Percentiles rank a stretch among this genome's conserved stretches.
These are phyloP conservation scores for Halcyon smyrnensis DNA, from an alignment of 2,797 vertebrate species.

Conservation along the genomic window DNA sequence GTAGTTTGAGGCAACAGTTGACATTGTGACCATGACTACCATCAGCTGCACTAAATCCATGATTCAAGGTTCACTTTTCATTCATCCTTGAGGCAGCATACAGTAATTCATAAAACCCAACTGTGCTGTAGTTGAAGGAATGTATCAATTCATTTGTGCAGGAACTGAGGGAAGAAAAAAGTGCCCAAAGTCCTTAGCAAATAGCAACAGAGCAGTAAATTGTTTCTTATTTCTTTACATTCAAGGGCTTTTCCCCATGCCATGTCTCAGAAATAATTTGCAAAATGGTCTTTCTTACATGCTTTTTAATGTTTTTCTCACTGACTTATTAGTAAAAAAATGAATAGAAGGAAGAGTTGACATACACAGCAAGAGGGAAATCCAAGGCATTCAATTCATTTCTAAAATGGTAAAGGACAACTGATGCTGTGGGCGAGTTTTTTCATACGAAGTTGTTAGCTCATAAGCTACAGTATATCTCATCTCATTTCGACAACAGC, in stretches of 20 bases:
- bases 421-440: constrained; percentile 86
- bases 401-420: constrained; percentile 79
- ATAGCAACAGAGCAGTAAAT: background rate
- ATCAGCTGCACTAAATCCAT: constrained; percentile 30
- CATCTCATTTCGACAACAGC: constrained; percentile 92
- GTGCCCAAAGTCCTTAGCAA: background rate
- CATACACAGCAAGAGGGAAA: constrained; percentile 11
- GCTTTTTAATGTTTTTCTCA: background rate
- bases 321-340: constrained; percentile 4
- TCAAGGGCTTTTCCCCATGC: background rate
- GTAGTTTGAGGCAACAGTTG: constrained; percentile 75
- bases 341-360: constrained; percentile 38
- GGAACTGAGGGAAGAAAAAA: background rate
- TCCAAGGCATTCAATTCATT: constrained; percentile 75
- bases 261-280: background rate
- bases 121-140: constrained; percentile 53
- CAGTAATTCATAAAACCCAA: constrained; percentile 56
- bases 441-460: constrained; percentile 90
- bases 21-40: constrained; percentile 72
- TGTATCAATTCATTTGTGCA: constrained; percentile 59
- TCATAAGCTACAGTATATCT: constrained; percentile 92
- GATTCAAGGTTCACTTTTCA: constrained; percentile 69
- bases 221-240: background rate
- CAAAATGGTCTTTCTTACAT: background rate
- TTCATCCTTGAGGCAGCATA: constrained; percentile 33